Evolutionary conservation across 2,888 invertebrate species (phyloP).

Genomic region (Andricus curvator): DNA sequence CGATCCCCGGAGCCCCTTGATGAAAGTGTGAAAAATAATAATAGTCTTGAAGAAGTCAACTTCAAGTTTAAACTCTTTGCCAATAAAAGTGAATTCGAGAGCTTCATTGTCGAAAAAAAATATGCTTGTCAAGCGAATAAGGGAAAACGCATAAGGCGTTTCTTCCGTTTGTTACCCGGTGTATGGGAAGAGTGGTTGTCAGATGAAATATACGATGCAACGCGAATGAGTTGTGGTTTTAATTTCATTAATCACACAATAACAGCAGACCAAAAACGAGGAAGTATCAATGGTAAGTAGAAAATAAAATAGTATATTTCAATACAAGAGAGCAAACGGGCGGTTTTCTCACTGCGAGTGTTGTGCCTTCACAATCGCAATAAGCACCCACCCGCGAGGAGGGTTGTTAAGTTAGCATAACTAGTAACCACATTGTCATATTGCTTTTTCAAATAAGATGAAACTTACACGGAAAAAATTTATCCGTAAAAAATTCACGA

Average conservation of each 20-base stretch:
- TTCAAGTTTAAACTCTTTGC: background rate
- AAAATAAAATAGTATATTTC: background rate
- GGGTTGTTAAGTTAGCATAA: too few relatives aligned
- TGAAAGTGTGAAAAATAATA: background rate
- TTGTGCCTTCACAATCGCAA: too few relatives aligned
- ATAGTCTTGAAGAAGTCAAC: background rate
- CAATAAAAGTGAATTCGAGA: background rate
- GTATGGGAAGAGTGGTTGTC: background rate
- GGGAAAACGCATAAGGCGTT: background rate
- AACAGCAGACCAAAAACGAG: background rate
- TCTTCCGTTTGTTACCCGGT: background rate
- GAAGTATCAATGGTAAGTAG: background rate
- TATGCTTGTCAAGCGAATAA: background rate
- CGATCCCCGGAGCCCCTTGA: background rate
- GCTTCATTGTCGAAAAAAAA: background rate
- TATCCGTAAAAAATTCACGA: too few relatives aligned
- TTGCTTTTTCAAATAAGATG: too few relatives aligned
- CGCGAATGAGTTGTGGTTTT: background rate
- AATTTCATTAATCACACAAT: background rate
- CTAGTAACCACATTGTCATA: too few relatives aligned
- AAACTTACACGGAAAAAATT: too few relatives aligned
- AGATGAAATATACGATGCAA: background rate
- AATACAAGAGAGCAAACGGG: too few relatives aligned
- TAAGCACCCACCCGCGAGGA: too few relatives aligned
- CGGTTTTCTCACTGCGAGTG: too few relatives aligned